phyloP scores from a whole-genome alignment of 2,888 invertebrate species.

The Hetaerina titia region DNA sequence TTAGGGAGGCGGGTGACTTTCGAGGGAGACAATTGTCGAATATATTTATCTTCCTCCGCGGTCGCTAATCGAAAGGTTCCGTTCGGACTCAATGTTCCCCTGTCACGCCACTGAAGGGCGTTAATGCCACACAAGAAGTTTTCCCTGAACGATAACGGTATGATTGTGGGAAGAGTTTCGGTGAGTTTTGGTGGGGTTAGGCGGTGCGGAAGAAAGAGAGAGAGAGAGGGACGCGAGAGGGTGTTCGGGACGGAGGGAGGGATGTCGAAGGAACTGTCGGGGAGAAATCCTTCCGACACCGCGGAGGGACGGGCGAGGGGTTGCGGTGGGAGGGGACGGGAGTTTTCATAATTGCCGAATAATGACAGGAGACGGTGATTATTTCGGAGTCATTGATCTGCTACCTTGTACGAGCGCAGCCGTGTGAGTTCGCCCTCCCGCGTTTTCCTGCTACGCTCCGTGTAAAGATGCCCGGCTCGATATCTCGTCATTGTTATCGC shows the following conservation, averaged over 20 bases:
- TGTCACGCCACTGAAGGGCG: constrained; percentile 23
- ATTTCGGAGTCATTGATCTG: constrained; percentile 11
- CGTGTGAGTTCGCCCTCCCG: background rate
- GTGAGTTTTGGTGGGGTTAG: background rate
- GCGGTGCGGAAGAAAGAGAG: background rate
- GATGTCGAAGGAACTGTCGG: background rate
- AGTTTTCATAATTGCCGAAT: background rate
- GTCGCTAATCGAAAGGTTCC: constrained; percentile 42
- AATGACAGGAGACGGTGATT: constrained; percentile 21
- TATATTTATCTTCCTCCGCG: background rate
- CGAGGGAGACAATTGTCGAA: background rate
- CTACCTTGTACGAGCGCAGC: background rate
- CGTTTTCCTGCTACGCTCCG: background rate
- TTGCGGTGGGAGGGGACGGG: background rate
- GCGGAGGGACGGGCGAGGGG: background rate
- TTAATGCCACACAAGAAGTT: constrained; percentile 3
- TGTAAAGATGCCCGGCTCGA: background rate
- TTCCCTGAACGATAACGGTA: background rate
- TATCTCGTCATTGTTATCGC: constrained; percentile 28
- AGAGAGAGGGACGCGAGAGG: background rate
- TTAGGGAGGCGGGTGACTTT: background rate
- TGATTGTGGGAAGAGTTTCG: background rate
- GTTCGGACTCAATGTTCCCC: background rate
- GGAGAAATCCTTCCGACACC: background rate
- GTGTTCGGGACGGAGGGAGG: background rate